Conservation (phyloP, 2,888 invertebrate species). For the Diogma glabrata region DNA sequence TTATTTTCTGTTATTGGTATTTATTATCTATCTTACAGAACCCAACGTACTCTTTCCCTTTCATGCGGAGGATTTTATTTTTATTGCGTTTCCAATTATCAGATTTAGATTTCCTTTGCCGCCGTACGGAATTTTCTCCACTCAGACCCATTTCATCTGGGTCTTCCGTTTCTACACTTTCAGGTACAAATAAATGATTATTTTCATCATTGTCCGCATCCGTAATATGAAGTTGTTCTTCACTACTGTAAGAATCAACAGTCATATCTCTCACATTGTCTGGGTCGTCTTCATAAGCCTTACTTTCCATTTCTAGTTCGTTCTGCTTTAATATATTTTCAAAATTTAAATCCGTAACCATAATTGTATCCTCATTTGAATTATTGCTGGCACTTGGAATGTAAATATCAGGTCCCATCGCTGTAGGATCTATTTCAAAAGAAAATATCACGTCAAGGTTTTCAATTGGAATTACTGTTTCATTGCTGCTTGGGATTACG, state of each 20-base stretch:
- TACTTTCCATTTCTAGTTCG: no score
- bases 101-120: no score
- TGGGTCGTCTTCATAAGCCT: no score
- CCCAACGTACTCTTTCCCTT: background rate
- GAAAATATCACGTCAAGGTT: background rate
- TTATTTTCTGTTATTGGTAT: background rate
- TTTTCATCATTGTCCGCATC: background rate
- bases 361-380: no score
- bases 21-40: constrained; percentile 1
- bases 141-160: background rate
- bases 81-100: background rate
- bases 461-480: background rate
- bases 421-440: background rate
- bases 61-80: background rate
- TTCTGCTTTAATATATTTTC: background rate
- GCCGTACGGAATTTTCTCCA: background rate
- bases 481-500: background rate
- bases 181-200: background rate
- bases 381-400: no score
- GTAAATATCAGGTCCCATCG: background rate
- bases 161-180: background rate
- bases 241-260: background rate
- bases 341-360: no score
- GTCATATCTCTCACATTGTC: constrained; percentile 1
- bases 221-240: background rate